phyloP scores from a whole-genome alignment of 2,797 vertebrate species.

The Thamnophis elegans region DNA sequence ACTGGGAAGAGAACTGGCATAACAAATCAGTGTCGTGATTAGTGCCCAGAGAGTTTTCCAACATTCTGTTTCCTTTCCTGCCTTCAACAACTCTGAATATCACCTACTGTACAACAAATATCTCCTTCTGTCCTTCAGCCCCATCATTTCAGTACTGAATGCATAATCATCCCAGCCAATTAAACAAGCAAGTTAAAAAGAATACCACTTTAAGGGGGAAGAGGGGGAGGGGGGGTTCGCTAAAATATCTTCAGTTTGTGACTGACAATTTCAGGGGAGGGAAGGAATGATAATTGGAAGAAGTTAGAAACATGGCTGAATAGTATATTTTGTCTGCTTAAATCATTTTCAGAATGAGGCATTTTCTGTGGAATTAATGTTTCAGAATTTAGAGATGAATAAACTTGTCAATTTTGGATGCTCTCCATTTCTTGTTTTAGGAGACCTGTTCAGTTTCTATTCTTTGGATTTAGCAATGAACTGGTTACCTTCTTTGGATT shows the following conservation, averaged over 20 bases:
- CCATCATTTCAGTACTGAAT: neutral
- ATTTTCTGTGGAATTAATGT: neutral
- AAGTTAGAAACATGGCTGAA: neutral
- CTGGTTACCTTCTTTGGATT: neutral
- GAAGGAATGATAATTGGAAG: neutral
- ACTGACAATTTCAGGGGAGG: neutral
- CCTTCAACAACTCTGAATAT: neutral
- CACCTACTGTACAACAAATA: neutral
- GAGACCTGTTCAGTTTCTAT: neutral
- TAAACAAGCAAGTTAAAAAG: neutral
- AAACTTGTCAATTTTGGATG: neutral
- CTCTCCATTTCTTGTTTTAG: neutral
- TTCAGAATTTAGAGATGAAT: neutral
- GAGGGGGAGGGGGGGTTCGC: neutral
- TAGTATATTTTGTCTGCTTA: neutral
- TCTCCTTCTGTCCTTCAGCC: neutral
- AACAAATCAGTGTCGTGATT: conserved; percentile 20
- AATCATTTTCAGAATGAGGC: neutral
- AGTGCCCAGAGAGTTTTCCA: conserved; percentile 15
- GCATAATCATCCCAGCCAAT: neutral
- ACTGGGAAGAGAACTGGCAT: conserved; percentile 35
- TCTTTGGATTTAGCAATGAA: neutral
- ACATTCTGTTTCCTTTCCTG: neutral
- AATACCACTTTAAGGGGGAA: accelerated
- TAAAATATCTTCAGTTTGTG: neutral